Conservation (phyloP, 2,113 vertebrate species). For the Clinocottus analis region DNA sequence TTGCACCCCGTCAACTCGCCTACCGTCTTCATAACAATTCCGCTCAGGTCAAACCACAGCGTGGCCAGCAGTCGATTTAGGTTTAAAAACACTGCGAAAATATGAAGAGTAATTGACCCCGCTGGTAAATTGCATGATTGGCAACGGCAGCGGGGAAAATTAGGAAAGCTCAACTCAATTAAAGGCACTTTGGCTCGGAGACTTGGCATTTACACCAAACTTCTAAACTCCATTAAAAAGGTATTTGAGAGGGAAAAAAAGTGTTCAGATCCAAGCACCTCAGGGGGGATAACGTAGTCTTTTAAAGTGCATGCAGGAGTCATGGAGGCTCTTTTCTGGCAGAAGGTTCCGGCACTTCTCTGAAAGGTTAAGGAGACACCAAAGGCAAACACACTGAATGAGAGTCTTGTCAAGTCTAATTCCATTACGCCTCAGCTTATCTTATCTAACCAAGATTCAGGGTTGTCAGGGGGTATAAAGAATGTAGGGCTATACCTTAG, state of each 20-base stretch:
- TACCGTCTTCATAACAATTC: conserved; percentile 64
- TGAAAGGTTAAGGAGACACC: conserved; percentile 83
- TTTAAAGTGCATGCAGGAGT: conserved; percentile 72
- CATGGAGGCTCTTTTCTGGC: conserved; percentile 71
- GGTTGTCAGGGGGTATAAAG: conserved; percentile 73
- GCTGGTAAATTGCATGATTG: conserved; percentile 81
- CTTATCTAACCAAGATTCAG: conserved; percentile 79
- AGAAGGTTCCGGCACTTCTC: conserved; percentile 69
- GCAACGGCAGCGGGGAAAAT: conserved; percentile 78
- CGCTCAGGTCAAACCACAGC: conserved; percentile 64
- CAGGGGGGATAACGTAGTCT: conserved; percentile 63
- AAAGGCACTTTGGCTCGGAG: conserved; percentile 81
- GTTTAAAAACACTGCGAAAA: conserved; percentile 71
- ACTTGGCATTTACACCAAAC: conserved; percentile 85
- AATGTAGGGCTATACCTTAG: conserved; percentile 65
- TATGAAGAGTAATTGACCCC: conserved; percentile 80
- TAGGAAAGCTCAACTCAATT: conserved; percentile 83
- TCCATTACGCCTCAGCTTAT: conserved; percentile 76
- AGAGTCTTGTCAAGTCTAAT: conserved; percentile 80
- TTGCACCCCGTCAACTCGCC: conserved; percentile 17
- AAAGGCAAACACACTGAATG: conserved; percentile 81
- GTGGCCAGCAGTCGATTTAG: conserved; percentile 71
- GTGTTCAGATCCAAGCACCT: conserved; percentile 72
- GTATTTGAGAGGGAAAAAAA: conserved; percentile 82
- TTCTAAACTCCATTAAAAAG: conserved; percentile 85